These are phyloP conservation scores for Cephalopachus bancanus DNA, from an alignment of 2,797 vertebrate genomes.

Conservation along the genomic window DNA sequence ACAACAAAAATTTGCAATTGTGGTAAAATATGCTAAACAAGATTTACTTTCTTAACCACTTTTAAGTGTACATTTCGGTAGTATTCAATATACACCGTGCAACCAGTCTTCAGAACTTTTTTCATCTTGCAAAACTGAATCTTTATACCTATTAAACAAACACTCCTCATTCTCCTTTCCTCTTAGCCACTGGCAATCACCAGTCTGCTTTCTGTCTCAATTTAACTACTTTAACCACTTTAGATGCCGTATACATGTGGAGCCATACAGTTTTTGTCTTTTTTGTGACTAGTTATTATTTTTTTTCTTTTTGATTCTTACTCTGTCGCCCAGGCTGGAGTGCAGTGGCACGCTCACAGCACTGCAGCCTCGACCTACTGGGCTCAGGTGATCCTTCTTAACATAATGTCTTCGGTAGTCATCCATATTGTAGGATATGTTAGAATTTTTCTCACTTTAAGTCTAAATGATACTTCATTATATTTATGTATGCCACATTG, in stretches of 20 bases:
- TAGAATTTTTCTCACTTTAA: conserved; percentile 28
- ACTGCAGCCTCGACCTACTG: too few relatives aligned
- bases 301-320: too few relatives aligned
- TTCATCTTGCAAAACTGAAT: neutral
- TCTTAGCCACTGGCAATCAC: neutral
- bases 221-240: neutral
- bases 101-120: neutral
- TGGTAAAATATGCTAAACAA: neutral
- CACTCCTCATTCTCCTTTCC: neutral
- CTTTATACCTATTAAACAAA: neutral
- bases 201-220: neutral
- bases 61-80: conserved; percentile 13
- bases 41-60: conserved; percentile 21
- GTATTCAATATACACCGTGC: neutral
- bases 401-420: neutral
- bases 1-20: neutral
- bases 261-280: conserved; percentile 7
- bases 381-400: too few relatives aligned
- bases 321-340: too few relatives aligned
- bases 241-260: neutral
- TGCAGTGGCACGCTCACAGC: too few relatives aligned
- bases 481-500: neutral
- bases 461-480: neutral
- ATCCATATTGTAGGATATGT: neutral
- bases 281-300: neutral